Evolutionary conservation across 2,797 vertebrate species (phyloP).

Genomic region (Halcyon chelicuti): DNA sequence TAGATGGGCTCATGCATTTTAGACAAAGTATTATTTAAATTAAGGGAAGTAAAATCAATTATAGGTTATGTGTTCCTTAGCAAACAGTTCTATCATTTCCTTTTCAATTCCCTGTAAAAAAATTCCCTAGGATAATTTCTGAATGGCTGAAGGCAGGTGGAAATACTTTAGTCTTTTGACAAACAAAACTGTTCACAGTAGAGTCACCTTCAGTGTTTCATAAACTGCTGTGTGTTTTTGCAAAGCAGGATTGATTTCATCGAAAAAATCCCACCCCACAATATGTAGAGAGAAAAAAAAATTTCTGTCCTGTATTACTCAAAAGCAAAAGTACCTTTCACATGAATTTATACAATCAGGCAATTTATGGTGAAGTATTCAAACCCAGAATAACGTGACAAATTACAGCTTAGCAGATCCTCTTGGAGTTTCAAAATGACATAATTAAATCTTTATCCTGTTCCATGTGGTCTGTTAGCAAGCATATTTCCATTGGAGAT

Average conservation of each 20-base stretch:
- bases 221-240: neutral
- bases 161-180: neutral
- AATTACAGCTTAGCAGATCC: constrained; percentile 15
- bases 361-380: neutral
- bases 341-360: neutral
- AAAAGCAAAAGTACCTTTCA: constrained; percentile 4
- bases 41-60: constrained; percentile 28
- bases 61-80: constrained; percentile 1
- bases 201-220: neutral
- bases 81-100: constrained; percentile 2
- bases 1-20: constrained; percentile 48
- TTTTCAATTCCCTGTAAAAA: constrained; percentile 1
- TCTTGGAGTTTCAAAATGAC: neutral
- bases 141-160: neutral
- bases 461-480: constrained; percentile 26
- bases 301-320: neutral
- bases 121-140: neutral
- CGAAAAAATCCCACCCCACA: neutral
- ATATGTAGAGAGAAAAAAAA: neutral
- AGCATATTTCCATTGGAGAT: neutral
- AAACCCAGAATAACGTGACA: neutral
- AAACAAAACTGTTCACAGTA: neutral
- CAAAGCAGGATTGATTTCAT: neutral
- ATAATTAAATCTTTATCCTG: constrained; percentile 26
- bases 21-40: constrained; percentile 12